Base-by-base conservation (phyloP, 2,113 vertebrate genomes). In the Gasterosteus aculeatus region DNA sequence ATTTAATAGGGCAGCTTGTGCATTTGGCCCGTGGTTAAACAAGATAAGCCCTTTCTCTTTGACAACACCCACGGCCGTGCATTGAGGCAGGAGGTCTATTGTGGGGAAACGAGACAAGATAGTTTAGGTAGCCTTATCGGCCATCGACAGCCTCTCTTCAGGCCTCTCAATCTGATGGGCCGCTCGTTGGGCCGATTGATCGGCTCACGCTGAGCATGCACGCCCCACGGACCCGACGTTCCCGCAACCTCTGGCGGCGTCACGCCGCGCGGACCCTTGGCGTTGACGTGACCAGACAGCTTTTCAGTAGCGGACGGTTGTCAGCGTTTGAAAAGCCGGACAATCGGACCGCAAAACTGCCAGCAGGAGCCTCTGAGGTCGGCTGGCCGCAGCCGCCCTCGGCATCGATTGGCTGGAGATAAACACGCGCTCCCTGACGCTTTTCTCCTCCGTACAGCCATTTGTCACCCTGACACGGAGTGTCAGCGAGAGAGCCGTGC, bases 381-480 rank as follows among this genome's bases (percentile, higher is more conserved):
- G 11, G 58, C 49, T 31, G 39, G 57, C 66, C 39, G 54, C 16
- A 15, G 65, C n/a, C n/a, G n/a, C n/a, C n/a, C n/a, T n/a, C 72
- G 68, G 9, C 84, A 88, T 61, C 74, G 85, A 90, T 80, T 79
- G 77, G 60, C 58, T 26, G 19, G 42, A 4, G 70, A 88, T 64
- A 78, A 86, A 88, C 65, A 77, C 79, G 61, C 0, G 54, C 76
- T 31, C 80, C 33, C 68, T 76, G 82, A 82, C 75, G 69, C 69
- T 64, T 71, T 63, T 80, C 82, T 58, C 63, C 69, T 84, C 62
- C 69, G 61, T 58, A 67, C 12, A 26, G 62, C 14, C 77, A 80
- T 88, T 88, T 69, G 78, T 88, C 77, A 75, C 62, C 41, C 58
- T 75, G 78, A 77, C 87, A 59, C 49, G 81, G 14, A 10, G 63